Base-by-base conservation (phyloP, 2,888 invertebrate species). In the Allolobophora icterica region DNA sequence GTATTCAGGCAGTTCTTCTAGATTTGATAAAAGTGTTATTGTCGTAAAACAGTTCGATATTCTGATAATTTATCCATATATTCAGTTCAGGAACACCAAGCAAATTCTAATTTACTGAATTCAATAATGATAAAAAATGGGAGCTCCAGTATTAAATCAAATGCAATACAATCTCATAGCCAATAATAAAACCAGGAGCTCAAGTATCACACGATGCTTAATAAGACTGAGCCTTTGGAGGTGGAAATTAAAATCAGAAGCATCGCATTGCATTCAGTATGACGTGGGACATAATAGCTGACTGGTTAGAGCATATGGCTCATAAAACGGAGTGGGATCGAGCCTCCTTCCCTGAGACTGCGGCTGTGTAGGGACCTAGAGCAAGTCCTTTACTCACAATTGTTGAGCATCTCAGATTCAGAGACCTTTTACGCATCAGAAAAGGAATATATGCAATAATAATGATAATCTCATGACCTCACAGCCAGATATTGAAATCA, bases 171-270 rank as follows among this genome's bases (percentile, higher is more conserved):
- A 71, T 71, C 71, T n/a, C 71, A 71, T 1, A 71, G 71, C 1
- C 30, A 71, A 71, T 30, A 71, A 30, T 71, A 71, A 71, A 71
- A 71, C n/a, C n/a, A 71, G 71, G 71, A 71, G 71, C 71, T 71
- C 52, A 52, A n/a, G 11, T 71, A 71, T 11, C 24, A n/a, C 30
- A 71, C 11, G n/a, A 71, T n/a, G 30, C 71, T n/a, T 71, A 71
- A 52, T 24, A 24, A 52, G 30, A 71, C 1, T 71, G 71, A 71
- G 11, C n/a, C 13, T 71, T 8, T 71, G 71, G 8, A 71, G 71
- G 30, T n/a, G n/a, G 71, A 71, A n/a, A 71, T n/a, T 71, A 71
- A 71, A 71, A 71, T n/a, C 71, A 71, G 71, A n/a, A n/a, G 52
- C 52, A 21, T 24, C 15, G 52, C 42, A 42, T 42, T 42, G 13